A percentile compares a stretch with the other conserved stretches of the same genome.
These are phyloP conservation scores for Stratiolaelaps scimitus DNA, from an alignment of 1,140 invertebrate species.

Conservation along the genomic window DNA sequence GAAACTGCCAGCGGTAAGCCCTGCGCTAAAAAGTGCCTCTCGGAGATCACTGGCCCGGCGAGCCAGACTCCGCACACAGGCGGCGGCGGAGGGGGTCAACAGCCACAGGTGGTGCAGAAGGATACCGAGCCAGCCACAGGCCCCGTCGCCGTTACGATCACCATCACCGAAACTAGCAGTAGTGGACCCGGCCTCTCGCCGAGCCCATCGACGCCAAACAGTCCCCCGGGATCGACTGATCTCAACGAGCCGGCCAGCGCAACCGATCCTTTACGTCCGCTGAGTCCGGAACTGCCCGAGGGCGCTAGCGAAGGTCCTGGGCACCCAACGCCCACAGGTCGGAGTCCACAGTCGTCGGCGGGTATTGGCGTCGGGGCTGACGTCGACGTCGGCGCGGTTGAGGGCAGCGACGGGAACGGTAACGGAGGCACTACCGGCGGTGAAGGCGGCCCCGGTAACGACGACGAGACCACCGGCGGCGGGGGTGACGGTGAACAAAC, in stretches of 20 bases:
- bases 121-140: background rate
- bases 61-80: no score
- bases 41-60: background rate
- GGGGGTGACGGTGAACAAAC: no score
- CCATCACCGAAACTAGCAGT: constrained; percentile 10
- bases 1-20: constrained; percentile 25
- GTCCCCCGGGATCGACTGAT: background rate
- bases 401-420: no score
- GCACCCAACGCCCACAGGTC: no score
- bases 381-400: no score
- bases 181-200: constrained; percentile 6
- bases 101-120: background rate
- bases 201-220: background rate
- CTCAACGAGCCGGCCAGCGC: background rate
- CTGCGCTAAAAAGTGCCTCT: constrained; percentile 27
- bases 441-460: no score
- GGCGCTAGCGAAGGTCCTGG: constrained; percentile 20
- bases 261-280: no score
- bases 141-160: constrained; percentile 18
- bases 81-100: no score
- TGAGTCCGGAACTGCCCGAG: constrained; percentile 3
- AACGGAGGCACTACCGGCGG: no score
- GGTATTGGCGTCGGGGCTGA: no score
- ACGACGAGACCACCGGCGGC: no score
- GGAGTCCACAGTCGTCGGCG: no score